These are phyloP conservation scores for Hypotaenidia okinawae DNA, from an alignment of 2,797 vertebrate genomes.

Conservation along the genomic window DNA sequence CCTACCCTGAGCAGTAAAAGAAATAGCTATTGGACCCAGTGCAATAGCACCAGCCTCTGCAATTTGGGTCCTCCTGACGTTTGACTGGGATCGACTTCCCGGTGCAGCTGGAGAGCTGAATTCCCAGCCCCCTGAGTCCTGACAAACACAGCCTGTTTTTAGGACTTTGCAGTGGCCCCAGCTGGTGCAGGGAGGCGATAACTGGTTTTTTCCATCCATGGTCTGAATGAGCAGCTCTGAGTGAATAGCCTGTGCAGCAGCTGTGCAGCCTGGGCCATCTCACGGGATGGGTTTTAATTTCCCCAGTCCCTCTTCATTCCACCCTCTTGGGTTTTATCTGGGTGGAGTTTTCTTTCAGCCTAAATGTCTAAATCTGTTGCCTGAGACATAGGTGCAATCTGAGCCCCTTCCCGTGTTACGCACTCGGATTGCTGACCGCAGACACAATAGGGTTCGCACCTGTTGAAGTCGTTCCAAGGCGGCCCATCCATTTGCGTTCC, in stretches of 20 bases:
- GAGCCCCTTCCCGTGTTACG: conserved; percentile 26
- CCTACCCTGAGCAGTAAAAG: background rate
- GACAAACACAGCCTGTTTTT: background rate
- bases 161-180: conserved; percentile 19
- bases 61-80: rapidly evolving
- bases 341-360: conserved; percentile 33
- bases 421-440: conserved; percentile 28
- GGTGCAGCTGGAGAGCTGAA: background rate
- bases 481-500: conserved; percentile 6
- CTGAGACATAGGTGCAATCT: conserved; percentile 54
- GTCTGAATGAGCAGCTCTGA: background rate
- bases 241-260: conserved; percentile 40
- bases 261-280: conserved; percentile 32
- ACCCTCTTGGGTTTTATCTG: conserved; percentile 23
- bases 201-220: conserved; percentile 35
- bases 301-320: conserved; percentile 29
- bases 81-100: background rate
- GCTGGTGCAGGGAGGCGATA: background rate
- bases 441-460: conserved; percentile 63
- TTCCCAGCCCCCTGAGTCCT: background rate
- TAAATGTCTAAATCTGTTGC: conserved; percentile 62
- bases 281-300: conserved; percentile 45
- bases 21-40: rapidly evolving
- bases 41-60: background rate
- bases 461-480: conserved; percentile 41